These are phyloP conservation scores for Mythimna albipuncta DNA, from an alignment of 2,888 invertebrate genomes.

Conservation along the genomic window DNA sequence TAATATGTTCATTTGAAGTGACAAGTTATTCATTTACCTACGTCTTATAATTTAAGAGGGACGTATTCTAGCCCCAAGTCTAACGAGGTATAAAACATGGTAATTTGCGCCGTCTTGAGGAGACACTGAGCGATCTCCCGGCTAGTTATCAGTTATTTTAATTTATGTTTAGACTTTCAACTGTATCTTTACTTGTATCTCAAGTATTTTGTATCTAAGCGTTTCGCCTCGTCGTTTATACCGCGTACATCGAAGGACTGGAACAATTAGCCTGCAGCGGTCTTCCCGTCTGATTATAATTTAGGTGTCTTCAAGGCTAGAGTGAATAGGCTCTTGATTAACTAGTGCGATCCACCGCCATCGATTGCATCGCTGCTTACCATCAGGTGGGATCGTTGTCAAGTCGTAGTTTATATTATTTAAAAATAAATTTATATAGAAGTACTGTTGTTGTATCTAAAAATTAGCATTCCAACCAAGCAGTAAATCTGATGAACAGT, in stretches of 20 bases:
- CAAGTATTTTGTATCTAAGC: constrained; percentile 24
- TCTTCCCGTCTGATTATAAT: too few relatives aligned
- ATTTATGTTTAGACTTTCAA: constrained; percentile 44
- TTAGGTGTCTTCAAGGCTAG: too few relatives aligned
- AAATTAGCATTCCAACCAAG: neutral
- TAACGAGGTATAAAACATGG: constrained; percentile 48
- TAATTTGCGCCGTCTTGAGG: constrained; percentile 43
- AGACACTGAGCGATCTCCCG: constrained; percentile 46
- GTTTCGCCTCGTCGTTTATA: too few relatives aligned
- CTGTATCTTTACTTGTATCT: constrained; percentile 36
- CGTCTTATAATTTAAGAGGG: constrained; percentile 47
- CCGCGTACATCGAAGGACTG: too few relatives aligned
- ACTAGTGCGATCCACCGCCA: too few relatives aligned
- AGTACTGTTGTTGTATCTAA: too few relatives aligned
- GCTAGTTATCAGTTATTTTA: constrained; percentile 49
- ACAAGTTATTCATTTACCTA: constrained; percentile 62
- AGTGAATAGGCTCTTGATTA: too few relatives aligned
- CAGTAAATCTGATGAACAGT: neutral
- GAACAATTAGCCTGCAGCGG: too few relatives aligned
- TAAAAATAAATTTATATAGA: too few relatives aligned
- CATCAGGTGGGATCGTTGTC: too few relatives aligned
- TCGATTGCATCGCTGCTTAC: too few relatives aligned
- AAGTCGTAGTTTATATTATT: too few relatives aligned
- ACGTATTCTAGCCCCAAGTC: constrained; percentile 31
- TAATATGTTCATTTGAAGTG: constrained; percentile 58